Percentiles rank a stretch among this genome's conserved stretches.
phyloP scores from a whole-genome alignment of 2,113 vertebrate species.

The Pungitius pungitius region DNA sequence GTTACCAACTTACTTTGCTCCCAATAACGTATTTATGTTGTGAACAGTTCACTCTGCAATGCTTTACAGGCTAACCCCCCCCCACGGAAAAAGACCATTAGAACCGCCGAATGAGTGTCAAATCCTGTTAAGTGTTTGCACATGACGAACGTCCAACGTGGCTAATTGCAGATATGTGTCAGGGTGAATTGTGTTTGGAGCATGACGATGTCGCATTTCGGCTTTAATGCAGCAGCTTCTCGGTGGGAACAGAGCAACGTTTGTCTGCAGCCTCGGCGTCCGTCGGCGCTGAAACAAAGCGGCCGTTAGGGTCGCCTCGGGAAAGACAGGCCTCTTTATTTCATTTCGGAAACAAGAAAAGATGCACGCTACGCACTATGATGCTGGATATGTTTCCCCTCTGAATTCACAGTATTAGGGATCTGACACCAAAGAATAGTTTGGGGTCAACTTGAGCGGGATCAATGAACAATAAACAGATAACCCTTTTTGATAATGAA shows the following conservation, averaged over 20 bases:
- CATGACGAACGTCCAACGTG: slow-evolving; percentile 59
- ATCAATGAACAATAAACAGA: neutral
- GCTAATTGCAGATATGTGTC: slow-evolving; percentile 62
- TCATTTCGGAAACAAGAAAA: neutral
- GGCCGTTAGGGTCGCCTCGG: neutral
- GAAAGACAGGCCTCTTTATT: slow-evolving; percentile 16
- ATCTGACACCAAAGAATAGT: neutral
- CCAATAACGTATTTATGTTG: slow-evolving; percentile 20
- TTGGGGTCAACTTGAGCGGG: neutral
- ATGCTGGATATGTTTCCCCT: neutral
- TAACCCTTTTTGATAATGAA: neutral
- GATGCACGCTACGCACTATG: neutral
- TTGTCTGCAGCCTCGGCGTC: neutral
- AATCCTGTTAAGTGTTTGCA: slow-evolving; percentile 59
- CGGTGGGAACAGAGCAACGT: slow-evolving; percentile 1
- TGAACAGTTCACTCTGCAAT: slow-evolving; percentile 32
- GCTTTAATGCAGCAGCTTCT: slow-evolving; percentile 32
- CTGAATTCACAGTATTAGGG: neutral
- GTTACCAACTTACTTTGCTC: slow-evolving; percentile 37
- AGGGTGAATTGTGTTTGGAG: slow-evolving; percentile 44
- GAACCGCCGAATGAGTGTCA: slow-evolving; percentile 63
- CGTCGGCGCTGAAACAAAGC: slow-evolving; percentile 21
- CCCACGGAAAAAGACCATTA: slow-evolving; percentile 61
- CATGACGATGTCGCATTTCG: slow-evolving; percentile 34
- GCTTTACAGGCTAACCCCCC: slow-evolving; percentile 44